Evolutionary conservation across 2,113 vertebrate species (phyloP).

Genomic region (Anseranas semipalmata): DNA sequence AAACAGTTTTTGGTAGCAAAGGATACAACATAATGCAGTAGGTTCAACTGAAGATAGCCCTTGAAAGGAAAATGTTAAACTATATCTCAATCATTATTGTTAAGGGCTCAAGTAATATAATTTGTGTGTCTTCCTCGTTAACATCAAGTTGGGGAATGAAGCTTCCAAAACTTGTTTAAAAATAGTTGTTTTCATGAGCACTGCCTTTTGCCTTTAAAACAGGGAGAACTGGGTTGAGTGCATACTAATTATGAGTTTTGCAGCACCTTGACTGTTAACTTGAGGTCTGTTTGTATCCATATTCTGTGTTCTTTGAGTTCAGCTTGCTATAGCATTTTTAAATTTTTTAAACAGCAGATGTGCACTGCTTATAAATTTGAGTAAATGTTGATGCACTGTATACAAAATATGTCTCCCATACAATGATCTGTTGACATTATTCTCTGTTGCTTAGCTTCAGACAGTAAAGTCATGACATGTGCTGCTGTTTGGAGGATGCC

Average conservation of each 20-base stretch:
- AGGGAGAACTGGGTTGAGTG: neutral
- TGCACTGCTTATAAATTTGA: slow-evolving; percentile 23
- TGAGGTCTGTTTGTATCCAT: neutral
- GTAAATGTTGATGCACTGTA: slow-evolving; percentile 28
- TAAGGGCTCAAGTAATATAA: neutral
- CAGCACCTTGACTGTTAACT: slow-evolving; percentile 1
- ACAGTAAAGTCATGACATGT: slow-evolving; percentile 91
- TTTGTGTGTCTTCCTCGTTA: neutral
- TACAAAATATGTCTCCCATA: slow-evolving; percentile 25
- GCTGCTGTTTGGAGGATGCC: slow-evolving; percentile 98
- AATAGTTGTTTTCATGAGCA: neutral
- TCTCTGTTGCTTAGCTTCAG: slow-evolving; percentile 84
- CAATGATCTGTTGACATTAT: slow-evolving; percentile 70
- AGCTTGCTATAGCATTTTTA: slow-evolving; percentile 33
- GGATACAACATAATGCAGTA: neutral
- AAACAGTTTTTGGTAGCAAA: neutral
- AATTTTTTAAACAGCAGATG: slow-evolving; percentile 60
- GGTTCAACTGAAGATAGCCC: neutral
- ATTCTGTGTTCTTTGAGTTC: neutral
- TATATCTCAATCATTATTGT: neutral
- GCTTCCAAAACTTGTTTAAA: neutral
- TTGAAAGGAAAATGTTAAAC: neutral
- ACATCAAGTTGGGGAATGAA: neutral
- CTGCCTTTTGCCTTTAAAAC: slow-evolving; percentile 7
- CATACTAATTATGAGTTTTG: neutral